A percentile compares a stretch with the other conserved stretches of the same genome.
phyloP scores from a whole-genome alignment of 2,888 invertebrate genomes.

The Pandemis corylana region DNA sequence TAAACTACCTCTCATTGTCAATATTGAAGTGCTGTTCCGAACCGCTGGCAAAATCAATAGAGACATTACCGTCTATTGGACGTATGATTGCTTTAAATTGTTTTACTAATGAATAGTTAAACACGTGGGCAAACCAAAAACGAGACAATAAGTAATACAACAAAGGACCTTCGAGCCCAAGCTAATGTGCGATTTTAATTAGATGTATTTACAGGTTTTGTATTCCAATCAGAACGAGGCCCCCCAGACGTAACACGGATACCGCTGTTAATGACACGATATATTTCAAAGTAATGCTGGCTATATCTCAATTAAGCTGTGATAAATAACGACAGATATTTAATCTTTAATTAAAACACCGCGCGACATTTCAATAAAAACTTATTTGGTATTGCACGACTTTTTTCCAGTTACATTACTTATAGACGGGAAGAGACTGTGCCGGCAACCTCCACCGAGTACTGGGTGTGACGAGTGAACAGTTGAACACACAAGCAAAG shows the following conservation, averaged over 20 bases:
- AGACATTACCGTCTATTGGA: constrained; percentile 75
- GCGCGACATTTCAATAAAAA: constrained; percentile 35
- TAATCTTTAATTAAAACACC: constrained; percentile 42
- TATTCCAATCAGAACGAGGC: constrained; percentile 16
- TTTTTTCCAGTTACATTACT: constrained; percentile 55
- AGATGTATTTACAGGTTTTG: constrained; percentile 19
- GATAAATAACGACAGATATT: constrained; percentile 40
- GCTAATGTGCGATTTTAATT: constrained; percentile 20
- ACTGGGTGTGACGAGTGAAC: constrained; percentile 64
- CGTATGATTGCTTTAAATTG: constrained; percentile 68
- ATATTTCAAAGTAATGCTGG: constrained; percentile 35
- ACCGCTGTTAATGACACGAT: constrained; percentile 35
- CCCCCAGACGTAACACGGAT: constrained; percentile 20
- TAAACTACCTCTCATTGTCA: constrained; percentile 84
- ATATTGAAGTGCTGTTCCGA: constrained; percentile 77
- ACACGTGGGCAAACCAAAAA: constrained; percentile 19
- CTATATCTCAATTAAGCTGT: constrained; percentile 41
- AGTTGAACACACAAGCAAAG: constrained; percentile 68
- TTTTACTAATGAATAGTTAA: constrained; percentile 64
- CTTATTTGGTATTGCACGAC: constrained; percentile 39
- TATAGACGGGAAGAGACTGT: constrained; percentile 60
- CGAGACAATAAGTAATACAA: background rate
- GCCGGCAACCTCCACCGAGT: constrained; percentile 69
- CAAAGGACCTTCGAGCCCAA: constrained; percentile 15
- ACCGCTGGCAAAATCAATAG: constrained; percentile 79